Evolutionary conservation across 2,113 vertebrate genomes (phyloP).

Genomic region (Aegithalos caudatus): DNA sequence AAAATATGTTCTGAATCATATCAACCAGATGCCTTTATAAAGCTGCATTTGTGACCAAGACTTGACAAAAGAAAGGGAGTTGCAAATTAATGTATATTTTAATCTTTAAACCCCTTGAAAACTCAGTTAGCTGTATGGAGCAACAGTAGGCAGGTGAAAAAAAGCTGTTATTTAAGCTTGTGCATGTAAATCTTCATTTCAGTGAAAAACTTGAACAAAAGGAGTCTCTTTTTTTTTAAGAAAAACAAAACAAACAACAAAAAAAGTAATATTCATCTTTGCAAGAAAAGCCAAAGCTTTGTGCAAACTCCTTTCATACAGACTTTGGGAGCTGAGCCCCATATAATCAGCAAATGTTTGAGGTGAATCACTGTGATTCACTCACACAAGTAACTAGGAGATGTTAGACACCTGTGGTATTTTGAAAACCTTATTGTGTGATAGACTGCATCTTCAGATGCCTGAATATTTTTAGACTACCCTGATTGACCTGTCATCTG

Average conservation of each 20-base stretch:
- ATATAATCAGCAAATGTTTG: neutral
- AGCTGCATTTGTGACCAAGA: neutral
- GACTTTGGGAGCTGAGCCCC: neutral
- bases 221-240: neutral
- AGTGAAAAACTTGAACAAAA: neutral
- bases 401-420: neutral
- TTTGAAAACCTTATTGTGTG: neutral
- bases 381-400: neutral
- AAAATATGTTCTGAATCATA: conserved; percentile 19
- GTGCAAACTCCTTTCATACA: neutral
- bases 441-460: neutral
- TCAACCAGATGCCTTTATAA: conserved; percentile 12
- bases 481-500: neutral
- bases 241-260: neutral
- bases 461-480: neutral
- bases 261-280: neutral
- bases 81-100: neutral
- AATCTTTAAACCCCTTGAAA: neutral
- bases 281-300: neutral
- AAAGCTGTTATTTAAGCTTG: neutral
- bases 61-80: neutral
- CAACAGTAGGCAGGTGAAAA: neutral
- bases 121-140: neutral
- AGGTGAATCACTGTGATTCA: neutral
- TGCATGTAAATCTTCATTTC: neutral